phyloP scores from a whole-genome alignment of 2,797 vertebrate genomes.

The Acanthis flammea region DNA sequence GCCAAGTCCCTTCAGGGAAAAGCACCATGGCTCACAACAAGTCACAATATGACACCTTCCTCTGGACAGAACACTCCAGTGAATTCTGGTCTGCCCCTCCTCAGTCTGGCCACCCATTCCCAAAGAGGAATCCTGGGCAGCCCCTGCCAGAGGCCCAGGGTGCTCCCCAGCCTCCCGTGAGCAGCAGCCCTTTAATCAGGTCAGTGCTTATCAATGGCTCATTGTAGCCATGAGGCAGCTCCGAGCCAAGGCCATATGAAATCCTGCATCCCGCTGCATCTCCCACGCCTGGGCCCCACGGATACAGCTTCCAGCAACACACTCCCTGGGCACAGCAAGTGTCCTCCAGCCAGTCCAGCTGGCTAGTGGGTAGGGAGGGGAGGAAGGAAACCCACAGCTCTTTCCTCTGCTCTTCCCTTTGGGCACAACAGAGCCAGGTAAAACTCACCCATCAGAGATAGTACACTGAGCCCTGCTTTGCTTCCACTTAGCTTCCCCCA shows the following conservation, averaged over 20 bases:
- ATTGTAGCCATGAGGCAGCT: not conserved
- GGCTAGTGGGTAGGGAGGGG: not conserved
- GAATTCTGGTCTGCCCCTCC: not conserved
- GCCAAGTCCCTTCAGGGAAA: not conserved
- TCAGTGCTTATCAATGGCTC: not conserved
- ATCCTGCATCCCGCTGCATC: not conserved
- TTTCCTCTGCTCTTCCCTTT: not conserved
- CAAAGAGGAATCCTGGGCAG: not conserved
- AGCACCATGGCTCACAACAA: not conserved
- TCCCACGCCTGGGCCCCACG: not conserved
- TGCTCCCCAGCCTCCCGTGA: not conserved
- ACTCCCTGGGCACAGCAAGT: not conserved
- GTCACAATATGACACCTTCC: not conserved
- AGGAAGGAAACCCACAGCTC: not conserved
- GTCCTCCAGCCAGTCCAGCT: not conserved
- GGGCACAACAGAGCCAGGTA: not conserved
- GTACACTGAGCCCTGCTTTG: rapidly evolving
- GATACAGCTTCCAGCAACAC: not conserved
- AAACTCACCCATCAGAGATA: not conserved
- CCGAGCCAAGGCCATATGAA: rapidly evolving
- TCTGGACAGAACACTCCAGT: not conserved
- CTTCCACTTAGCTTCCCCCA: not conserved
- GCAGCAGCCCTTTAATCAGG: slow-evolving; percentile 16
- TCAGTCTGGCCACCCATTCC: not conserved
- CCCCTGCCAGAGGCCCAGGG: not conserved